Base-by-base conservation (phyloP, 2,888 invertebrate genomes). In the Campopleginae sp. region DNA sequence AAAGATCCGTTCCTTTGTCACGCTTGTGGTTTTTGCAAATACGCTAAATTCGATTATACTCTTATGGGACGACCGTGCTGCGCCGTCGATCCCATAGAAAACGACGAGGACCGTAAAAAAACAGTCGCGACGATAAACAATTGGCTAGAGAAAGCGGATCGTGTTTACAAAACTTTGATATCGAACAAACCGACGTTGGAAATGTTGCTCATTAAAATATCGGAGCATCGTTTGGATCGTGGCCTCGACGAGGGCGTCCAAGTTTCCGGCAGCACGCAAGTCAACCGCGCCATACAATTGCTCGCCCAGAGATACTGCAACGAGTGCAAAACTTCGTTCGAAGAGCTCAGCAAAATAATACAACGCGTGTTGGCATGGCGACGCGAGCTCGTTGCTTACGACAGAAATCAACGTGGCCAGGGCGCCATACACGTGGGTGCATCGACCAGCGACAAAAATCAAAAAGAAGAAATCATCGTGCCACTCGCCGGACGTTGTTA, bases 1-100 rank as follows among this genome's bases (percentile, higher is more conserved):
- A 98, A 99, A 93, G 99, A 99, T 94, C 99, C 99, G 0, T 99
- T 99, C 96, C 95, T 99, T 33, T 99, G 99, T 92, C 99, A 99
- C 94, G 98, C 99, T 5, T 99, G 99, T 94, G 99, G 99, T 0
- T 99, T 98, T 95, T 99, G 99, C 95, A 99, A 99, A 94, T 99
- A 99, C 94, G 99, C 99, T 48, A 99, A 99, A 94, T 99, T 99
- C 94, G 99, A 99, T 94, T 98, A 98, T 94, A 98, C 98, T 12
- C 95, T 99, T 82, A 97, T 97, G 6, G 98, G 98, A 6, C 96
- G 98, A 31, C 97, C 98, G 0, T 98, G 98, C 92, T 99, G 98
- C 94, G 99, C 99, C 27, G 98, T 99, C 0, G 99, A 99, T 94
- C 98, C 98, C 14, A 99, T 99, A 31, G 98, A 99, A 94, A 98